phyloP scores from a whole-genome alignment of 2,797 vertebrate species.

The Sebastes oblongus region DNA sequence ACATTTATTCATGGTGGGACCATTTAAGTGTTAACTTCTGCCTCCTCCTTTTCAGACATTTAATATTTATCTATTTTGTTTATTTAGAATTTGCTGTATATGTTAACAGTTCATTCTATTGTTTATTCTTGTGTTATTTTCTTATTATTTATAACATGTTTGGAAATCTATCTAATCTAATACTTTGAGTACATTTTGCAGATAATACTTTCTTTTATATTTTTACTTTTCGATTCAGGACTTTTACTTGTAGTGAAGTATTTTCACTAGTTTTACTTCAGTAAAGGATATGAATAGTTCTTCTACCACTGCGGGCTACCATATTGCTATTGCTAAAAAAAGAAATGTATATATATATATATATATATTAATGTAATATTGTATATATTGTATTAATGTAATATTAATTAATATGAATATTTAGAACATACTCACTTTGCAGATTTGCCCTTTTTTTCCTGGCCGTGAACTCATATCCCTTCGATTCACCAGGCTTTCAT shows the following conservation, averaged over 20 bases:
- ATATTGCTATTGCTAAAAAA: too few relatives aligned
- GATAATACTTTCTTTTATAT: neutral
- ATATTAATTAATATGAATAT: too few relatives aligned
- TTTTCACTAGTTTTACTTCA: neutral
- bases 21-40: neutral
- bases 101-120: neutral
- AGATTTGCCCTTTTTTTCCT: neutral
- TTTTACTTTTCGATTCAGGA: neutral
- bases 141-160: too few relatives aligned
- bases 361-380: too few relatives aligned
- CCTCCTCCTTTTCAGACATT: too few relatives aligned
- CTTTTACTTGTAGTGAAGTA: neutral
- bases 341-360: too few relatives aligned
- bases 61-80: too few relatives aligned
- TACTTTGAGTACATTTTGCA: too few relatives aligned
- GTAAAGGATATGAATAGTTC: too few relatives aligned
- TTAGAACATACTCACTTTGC: neutral
- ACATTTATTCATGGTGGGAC: neutral
- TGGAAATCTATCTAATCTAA: too few relatives aligned
- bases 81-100: neutral
- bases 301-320: accelerated
- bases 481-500: neutral
- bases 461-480: neutral
- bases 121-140: too few relatives aligned
- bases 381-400: too few relatives aligned